These are phyloP conservation scores for Esox masquinongy DNA, from an alignment of 2,797 vertebrate species.

Conservation along the genomic window DNA sequence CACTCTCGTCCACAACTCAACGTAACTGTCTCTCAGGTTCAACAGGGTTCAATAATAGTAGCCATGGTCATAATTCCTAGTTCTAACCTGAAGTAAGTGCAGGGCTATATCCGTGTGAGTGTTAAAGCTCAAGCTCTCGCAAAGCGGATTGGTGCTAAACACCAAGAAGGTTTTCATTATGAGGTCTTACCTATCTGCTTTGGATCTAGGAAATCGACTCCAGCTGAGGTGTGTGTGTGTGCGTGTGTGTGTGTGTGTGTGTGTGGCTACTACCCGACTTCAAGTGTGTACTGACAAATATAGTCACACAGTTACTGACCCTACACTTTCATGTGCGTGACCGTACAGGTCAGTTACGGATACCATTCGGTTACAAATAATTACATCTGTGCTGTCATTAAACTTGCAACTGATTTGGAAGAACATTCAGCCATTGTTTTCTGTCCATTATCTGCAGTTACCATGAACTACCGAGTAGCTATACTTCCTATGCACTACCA, in stretches of 20 bases:
- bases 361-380: neutral
- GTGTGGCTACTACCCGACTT: constrained; percentile 7
- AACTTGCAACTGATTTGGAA: neutral
- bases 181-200: constrained; percentile 15
- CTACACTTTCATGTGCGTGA: neutral
- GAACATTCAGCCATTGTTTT: neutral
- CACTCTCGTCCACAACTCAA: constrained; percentile 3
- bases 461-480: neutral
- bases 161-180: constrained; percentile 24
- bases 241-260: neutral
- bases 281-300: neutral
- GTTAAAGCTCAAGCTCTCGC: neutral
- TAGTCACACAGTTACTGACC: neutral
- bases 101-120: neutral
- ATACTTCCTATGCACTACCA: too few species aligned
- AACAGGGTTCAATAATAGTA: neutral
- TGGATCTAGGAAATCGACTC: constrained; percentile 10
- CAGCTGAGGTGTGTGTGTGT: constrained; percentile 7
- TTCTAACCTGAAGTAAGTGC: neutral
- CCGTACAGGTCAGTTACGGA: neutral
- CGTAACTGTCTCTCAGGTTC: neutral
- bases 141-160: neutral
- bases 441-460: neutral
- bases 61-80: neutral
- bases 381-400: neutral